Base-by-base conservation (phyloP, 2,888 invertebrate genomes). In the Luffia ferchaultella region DNA sequence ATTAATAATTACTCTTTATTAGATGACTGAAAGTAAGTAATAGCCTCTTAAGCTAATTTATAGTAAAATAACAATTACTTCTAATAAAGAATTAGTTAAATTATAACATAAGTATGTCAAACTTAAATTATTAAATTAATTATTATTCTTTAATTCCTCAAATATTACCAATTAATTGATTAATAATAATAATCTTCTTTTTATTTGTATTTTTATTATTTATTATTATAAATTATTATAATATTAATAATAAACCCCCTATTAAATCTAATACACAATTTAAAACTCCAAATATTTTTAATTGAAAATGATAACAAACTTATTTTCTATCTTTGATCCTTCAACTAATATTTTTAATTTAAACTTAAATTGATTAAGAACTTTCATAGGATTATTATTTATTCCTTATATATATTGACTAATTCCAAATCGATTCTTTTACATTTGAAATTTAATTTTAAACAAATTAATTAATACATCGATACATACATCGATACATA, bases 281-380 rank as follows among this genome's bases (percentile, higher is more conserved):
- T n/a, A n/a, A n/a, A n/a, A n/a, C n/a, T n/a, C n/a, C n/a, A n/a
- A n/a, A n/a, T n/a, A n/a, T n/a, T n/a, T n/a, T 44, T 49, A 67
- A 61, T 58, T 88, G 86, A 88, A 86, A 85, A 88, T 89, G 87
- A 88, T 89, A 89, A 86, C 74, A 65, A 89, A 88, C 58, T 70
- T 90, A 79, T 90, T 90, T 71, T 87, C 87, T 55, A 85, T 88
- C 63, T 90, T 90, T 86, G 90, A 90, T 50, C 88, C 89, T 0
- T 72, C 84, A 19, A 79, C 86, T 50, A 84, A 83, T 56, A 68
- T 82, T 62, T 70, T 83, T 59, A 75, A 75, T 55, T 51, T 87
- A 45, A 74, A 85, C 0, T 61, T 88, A 65, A 89, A 90, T 69
- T 90, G 89, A 87, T 18, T 85, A 59, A 87, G 87, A 73, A 79